Percentiles rank a stretch among this genome's conserved stretches.
Evolutionary conservation across 1,140 invertebrate species (phyloP).

Genomic region (Fopius arisanus): DNA sequence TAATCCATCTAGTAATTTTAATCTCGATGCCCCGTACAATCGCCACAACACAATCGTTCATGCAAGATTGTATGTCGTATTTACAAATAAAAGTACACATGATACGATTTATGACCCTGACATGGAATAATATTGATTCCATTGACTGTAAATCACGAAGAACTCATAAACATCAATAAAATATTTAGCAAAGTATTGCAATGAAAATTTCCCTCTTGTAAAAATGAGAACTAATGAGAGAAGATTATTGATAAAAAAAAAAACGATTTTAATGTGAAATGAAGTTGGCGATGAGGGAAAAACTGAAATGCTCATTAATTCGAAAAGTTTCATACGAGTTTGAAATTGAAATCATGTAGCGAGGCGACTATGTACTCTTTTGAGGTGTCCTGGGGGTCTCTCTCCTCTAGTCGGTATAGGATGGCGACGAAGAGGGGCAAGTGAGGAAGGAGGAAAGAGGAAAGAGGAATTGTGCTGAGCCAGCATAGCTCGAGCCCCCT

Average conservation of each 20-base stretch:
- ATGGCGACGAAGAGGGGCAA: neutral
- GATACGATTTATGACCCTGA: conserved; percentile 3
- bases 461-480: conserved; percentile 63
- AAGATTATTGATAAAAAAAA: neutral
- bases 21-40: neutral
- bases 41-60: neutral
- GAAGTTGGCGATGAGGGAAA: neutral
- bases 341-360: conserved; percentile 14
- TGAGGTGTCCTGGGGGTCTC: neutral
- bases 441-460: conserved; percentile 39
- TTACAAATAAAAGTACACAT: conserved; percentile 4
- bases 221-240: too few relatives aligned
- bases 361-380: neutral
- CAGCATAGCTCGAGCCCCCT: conserved; percentile 60
- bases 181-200: too few relatives aligned
- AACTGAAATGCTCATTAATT: neutral
- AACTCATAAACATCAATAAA: neutral
- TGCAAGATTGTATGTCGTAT: conserved; percentile 5
- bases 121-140: neutral
- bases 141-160: neutral
- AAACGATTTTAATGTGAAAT: neutral
- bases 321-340: neutral
- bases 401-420: neutral
- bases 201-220: too few relatives aligned
- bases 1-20: neutral